Evolutionary conservation across 2,797 vertebrate species (phyloP).

Genomic region (Anguilla marmorata): DNA sequence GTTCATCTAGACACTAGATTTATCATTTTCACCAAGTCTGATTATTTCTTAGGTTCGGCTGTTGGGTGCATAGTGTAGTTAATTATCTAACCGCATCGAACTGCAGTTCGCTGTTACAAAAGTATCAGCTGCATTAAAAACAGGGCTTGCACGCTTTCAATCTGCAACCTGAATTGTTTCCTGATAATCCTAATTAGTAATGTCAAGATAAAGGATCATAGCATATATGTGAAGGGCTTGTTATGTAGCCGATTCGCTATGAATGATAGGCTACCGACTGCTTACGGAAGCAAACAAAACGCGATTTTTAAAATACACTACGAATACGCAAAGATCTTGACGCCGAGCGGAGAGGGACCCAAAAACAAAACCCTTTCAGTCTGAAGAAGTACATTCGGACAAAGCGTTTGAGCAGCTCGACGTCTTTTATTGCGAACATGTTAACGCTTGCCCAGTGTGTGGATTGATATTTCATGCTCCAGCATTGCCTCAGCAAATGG

Average conservation of each 20-base stretch:
- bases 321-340: constrained; percentile 14
- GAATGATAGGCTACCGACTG: constrained; percentile 34
- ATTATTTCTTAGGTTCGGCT: constrained; percentile 42
- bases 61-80: constrained; percentile 60
- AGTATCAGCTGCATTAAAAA: constrained; percentile 41
- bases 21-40: constrained; percentile 32
- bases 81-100: constrained; percentile 74
- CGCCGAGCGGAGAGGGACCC: constrained; percentile 55
- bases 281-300: constrained; percentile 47
- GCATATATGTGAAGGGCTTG: constrained; percentile 37
- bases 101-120: constrained; percentile 61
- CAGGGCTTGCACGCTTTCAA: constrained; percentile 32
- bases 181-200: constrained; percentile 26
- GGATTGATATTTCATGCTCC: constrained; percentile 65
- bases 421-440: constrained; percentile 68
- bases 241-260: constrained; percentile 38
- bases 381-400: constrained; percentile 17
- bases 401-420: constrained; percentile 55
- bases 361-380: constrained; percentile 46
- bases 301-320: constrained; percentile 37
- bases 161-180: constrained; percentile 3
- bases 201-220: constrained; percentile 49
- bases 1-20: constrained; percentile 67
- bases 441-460: constrained; percentile 69
- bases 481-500: constrained; percentile 85